Evolutionary conservation across 2,888 invertebrate genomes (phyloP).

Genomic region (Chrysotoxum bicinctum): DNA sequence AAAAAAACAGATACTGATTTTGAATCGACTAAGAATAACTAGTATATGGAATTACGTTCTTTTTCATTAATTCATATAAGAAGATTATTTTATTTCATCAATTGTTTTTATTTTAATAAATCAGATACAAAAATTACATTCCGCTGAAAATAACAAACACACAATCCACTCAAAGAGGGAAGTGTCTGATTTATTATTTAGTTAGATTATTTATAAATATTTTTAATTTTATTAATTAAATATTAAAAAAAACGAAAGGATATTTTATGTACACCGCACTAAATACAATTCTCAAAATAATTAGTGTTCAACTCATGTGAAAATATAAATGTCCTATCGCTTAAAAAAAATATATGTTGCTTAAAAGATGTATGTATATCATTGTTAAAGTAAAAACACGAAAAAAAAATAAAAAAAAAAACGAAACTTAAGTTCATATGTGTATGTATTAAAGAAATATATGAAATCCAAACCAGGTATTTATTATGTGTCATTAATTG

Average conservation of each 20-base stretch:
- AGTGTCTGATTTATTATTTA: slow-evolving; percentile 42
- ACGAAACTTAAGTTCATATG: not conserved
- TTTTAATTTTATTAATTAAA: slow-evolving; percentile 5
- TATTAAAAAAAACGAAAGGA: not conserved
- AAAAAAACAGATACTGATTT: not conserved
- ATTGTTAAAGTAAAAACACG: slow-evolving; percentile 34
- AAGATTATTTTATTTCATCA: not conserved
- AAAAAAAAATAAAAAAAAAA: slow-evolving; percentile 3
- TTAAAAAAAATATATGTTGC: slow-evolving; percentile 30
- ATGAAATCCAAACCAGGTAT: not conserved
- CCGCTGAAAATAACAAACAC: slow-evolving; percentile 35
- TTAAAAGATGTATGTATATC: slow-evolving; percentile 38
- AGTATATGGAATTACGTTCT: slow-evolving; percentile 22
- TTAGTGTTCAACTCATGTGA: slow-evolving; percentile 23
- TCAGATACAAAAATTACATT: slow-evolving; percentile 41
- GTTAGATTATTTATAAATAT: slow-evolving; percentile 32
- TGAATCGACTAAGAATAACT: slow-evolving; percentile 28
- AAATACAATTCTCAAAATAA: not conserved
- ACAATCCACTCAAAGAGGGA: slow-evolving; percentile 38
- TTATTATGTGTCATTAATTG: not conserved
- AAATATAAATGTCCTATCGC: slow-evolving; percentile 5
- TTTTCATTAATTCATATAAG: slow-evolving; percentile 6
- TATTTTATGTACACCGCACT: not conserved
- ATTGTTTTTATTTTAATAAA: slow-evolving; percentile 17
- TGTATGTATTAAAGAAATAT: not conserved